Conservation (phyloP, 2,888 invertebrate species). For the Caenorhabditis macrosperma region DNA sequence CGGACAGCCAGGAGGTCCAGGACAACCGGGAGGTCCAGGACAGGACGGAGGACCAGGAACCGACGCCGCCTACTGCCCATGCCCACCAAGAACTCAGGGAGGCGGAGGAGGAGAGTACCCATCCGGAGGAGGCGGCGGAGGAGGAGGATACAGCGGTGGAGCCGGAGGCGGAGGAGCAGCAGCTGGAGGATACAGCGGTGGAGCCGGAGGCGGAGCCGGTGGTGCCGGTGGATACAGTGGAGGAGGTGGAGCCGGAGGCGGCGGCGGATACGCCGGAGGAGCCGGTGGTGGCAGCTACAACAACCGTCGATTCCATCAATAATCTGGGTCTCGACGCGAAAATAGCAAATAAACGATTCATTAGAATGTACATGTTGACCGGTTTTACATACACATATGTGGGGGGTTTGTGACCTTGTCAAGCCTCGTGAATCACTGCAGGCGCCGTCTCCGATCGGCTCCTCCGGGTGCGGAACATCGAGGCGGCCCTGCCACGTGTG, state of each 20-base stretch:
- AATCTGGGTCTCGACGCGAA: not conserved
- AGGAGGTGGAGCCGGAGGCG: slow-evolving; percentile 20
- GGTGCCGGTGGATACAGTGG: slow-evolving; percentile 22
- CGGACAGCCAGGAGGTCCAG: slow-evolving; percentile 55
- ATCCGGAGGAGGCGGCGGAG: slow-evolving; percentile 28
- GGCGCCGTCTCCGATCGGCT: slow-evolving; percentile 55
- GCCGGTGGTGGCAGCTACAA: slow-evolving; percentile 45
- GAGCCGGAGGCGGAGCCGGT: slow-evolving; percentile 16
- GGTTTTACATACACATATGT: slow-evolving; percentile 42
- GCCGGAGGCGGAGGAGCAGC: slow-evolving; percentile 28
- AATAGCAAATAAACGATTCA: slow-evolving; percentile 30
- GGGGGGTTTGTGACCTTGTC: slow-evolving; percentile 3
- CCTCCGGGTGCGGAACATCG: slow-evolving; percentile 45
- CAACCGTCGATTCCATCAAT: slow-evolving; percentile 40
- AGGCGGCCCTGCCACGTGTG: slow-evolving; percentile 41
- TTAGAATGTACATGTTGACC: slow-evolving; percentile 32
- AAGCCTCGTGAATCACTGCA: slow-evolving; percentile 32
- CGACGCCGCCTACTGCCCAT: slow-evolving; percentile 60
- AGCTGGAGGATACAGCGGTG: slow-evolving; percentile 26
- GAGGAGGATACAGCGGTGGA: slow-evolving; percentile 28
- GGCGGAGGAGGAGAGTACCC: slow-evolving; percentile 46
- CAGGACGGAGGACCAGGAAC: slow-evolving; percentile 55
- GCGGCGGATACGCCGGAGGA: slow-evolving; percentile 41
- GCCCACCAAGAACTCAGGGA: slow-evolving; percentile 62
- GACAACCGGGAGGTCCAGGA: slow-evolving; percentile 53